Base-by-base conservation (phyloP, 1,140 invertebrate genomes). In the Trigoniulus corallinus region DNA sequence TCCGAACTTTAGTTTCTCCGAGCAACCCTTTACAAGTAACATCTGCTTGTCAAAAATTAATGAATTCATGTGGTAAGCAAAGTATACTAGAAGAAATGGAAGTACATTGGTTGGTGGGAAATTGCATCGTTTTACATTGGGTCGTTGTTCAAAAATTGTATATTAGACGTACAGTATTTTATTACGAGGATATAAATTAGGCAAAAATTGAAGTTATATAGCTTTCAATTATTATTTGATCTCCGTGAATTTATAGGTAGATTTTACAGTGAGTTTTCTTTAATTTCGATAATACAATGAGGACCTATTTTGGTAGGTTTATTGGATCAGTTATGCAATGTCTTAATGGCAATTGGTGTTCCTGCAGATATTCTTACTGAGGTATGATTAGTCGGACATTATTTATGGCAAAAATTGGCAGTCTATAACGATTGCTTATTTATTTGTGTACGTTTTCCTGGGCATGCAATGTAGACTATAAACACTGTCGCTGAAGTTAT, bases 341-440 rank as follows among this genome's bases (percentile, higher is more conserved):
- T 95, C 53, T 65, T 98, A 3, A 94, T 97, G 84, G 84, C 89
- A 1, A 83, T 78, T 64, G 93, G 92, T n/a, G 88, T 98, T 1
- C 93, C 94, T 0, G 86, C 88, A 0, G 89, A 97, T 66, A 86
- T 96, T 44, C 67, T 98, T 18, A 94, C 89, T 1, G 92, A 98
- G 61, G 68, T 68, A 57, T 45, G 1, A 22, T 22, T 21, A 29
- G 22, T 12, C 20, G 13, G 4, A 34, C 29, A 15, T 34, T 34
- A 7, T 34, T 34, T 15, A 7, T 53, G 18, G 26, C 7, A n/a
- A 54, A 23, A 21, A 49, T 21, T 44, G 18, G 18, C 18, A 18
- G 4, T 21, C 21, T 44, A 18, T 44, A 20, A 24, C 7, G 18
- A 39, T 39, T 13, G 12, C 7, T 21, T 44, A 44, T 4, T 34